phyloP scores from a whole-genome alignment of 2,797 vertebrate genomes.

The Falco concolor region DNA sequence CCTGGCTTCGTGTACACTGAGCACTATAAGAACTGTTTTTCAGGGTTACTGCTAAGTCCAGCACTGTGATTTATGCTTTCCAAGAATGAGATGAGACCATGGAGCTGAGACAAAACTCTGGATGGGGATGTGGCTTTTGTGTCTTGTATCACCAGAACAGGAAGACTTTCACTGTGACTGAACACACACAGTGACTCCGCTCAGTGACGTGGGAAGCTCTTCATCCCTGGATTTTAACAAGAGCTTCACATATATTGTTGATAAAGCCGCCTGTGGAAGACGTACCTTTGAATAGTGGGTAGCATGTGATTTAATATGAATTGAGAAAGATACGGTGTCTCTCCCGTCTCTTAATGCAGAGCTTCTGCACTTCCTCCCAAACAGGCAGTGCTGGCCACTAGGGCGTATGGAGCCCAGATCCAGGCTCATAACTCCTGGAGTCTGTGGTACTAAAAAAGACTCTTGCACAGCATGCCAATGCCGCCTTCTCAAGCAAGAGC shows the following conservation, averaged over 20 bases:
- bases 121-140: background rate
- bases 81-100: background rate
- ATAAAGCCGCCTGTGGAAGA: background rate
- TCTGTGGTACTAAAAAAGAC: background rate
- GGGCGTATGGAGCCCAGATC: too few species aligned
- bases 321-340: background rate
- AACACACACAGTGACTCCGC: background rate
- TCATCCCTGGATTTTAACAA: background rate
- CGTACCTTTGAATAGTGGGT: background rate
- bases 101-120: background rate
- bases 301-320: background rate
- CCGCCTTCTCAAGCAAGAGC: background rate
- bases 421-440: background rate
- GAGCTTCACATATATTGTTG: background rate
- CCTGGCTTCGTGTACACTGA: background rate
- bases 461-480: too few species aligned
- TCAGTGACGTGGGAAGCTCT: rapidly evolving
- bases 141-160: background rate
- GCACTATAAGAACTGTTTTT: background rate
- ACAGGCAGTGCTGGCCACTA: background rate
- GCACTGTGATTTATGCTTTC: background rate
- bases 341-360: background rate
- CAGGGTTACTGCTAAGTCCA: background rate
- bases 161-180: background rate
- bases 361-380: background rate